A percentile compares a stretch with the other conserved stretches of the same genome.
These are phyloP conservation scores for Callionymus lyra DNA, from an alignment of 2,113 vertebrate species.

Conservation along the genomic window DNA sequence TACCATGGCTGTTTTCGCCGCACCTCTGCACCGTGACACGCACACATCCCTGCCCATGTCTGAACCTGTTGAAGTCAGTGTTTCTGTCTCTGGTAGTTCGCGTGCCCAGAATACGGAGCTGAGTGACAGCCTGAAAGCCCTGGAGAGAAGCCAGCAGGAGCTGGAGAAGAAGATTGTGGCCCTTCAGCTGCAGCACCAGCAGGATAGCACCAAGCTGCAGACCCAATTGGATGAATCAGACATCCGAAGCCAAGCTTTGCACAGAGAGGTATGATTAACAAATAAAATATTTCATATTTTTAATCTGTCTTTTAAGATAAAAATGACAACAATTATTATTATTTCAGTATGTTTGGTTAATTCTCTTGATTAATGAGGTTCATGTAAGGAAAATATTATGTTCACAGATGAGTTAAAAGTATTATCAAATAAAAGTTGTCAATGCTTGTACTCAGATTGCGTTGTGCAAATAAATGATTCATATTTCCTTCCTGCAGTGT, in stretches of 20 bases:
- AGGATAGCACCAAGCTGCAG: conserved; percentile 75
- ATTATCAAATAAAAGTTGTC: neutral
- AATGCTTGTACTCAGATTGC: neutral
- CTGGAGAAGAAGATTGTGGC: conserved; percentile 78
- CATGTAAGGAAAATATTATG: no score
- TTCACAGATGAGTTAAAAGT: no score
- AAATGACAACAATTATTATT: no score
- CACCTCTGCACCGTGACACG: neutral
- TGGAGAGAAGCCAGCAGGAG: conserved; percentile 80
- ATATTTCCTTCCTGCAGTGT: conserved; percentile 54
- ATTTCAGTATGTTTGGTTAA: no score
- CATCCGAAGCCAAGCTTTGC: conserved; percentile 76
- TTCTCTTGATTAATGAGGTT: no score
- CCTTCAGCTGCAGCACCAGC: conserved; percentile 81
- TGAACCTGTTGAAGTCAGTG: conserved; percentile 3
- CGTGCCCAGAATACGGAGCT: conserved; percentile 79
- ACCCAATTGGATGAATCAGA: conserved; percentile 81
- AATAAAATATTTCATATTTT: no score
- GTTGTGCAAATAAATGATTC: neutral
- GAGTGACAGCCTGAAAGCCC: conserved; percentile 73
- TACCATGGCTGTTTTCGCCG: neutral
- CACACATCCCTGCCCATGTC: neutral
- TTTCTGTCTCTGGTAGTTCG: conserved; percentile 65
- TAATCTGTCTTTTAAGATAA: no score
- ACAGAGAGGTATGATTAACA: conserved; percentile 81